Percentiles rank a stretch among this genome's conserved stretches.
phyloP scores from a whole-genome alignment of 2,888 invertebrate species.

The Sceliomorpha sp. region DNA sequence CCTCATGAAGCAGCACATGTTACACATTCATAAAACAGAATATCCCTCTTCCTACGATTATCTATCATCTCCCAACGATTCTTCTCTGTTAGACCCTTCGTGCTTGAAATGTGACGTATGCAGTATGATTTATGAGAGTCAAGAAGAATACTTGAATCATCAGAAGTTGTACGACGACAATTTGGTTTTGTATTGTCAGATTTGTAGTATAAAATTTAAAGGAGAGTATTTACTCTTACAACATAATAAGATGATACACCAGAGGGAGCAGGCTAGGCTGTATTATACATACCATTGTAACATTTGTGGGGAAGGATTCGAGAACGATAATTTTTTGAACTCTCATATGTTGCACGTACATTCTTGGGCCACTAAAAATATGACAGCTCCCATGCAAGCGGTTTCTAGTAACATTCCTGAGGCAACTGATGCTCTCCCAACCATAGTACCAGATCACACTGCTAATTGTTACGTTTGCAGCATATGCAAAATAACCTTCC shows the following conservation, averaged over 20 bases:
- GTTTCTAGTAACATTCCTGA: too few relatives aligned
- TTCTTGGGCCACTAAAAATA: conserved; percentile 17
- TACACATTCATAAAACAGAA: conserved; percentile 36
- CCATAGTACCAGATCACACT: too few relatives aligned
- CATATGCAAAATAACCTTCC: conserved; percentile 43
- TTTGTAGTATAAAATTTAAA: conserved; percentile 33
- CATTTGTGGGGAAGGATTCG: conserved; percentile 48
- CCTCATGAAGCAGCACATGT: conserved; percentile 25
- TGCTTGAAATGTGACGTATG: conserved; percentile 32
- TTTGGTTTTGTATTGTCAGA: conserved; percentile 15
- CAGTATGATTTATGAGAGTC: conserved; percentile 31
- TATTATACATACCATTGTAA: conserved; percentile 19
- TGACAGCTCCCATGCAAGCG: conserved; percentile 3
- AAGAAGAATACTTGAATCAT: conserved; percentile 22
- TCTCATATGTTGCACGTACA: conserved; percentile 50
- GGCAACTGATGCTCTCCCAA: too few relatives aligned
- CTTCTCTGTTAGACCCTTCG: too few relatives aligned
- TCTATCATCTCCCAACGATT: not conserved
- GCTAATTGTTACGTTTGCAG: conserved; percentile 23
- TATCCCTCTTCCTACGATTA: not conserved
- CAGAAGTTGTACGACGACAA: conserved; percentile 27
- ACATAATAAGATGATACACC: conserved; percentile 46
- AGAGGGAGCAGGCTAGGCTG: conserved; percentile 7
- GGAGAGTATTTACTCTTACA: conserved; percentile 35
- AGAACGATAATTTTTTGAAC: conserved; percentile 32